These are phyloP conservation scores for Troilus luridus DNA, from an alignment of 2,888 invertebrate genomes.

Conservation along the genomic window DNA sequence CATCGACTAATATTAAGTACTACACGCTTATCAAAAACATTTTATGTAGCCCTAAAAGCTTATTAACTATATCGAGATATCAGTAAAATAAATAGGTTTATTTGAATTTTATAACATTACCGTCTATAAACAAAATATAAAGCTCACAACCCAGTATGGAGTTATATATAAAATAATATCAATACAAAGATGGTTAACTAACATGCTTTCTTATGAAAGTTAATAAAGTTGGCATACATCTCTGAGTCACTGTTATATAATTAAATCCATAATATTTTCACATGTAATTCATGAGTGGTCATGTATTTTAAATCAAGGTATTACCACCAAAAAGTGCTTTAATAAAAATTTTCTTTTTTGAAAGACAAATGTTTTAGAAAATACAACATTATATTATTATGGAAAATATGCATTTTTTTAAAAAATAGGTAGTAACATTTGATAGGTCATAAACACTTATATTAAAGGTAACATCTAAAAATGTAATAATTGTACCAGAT, in stretches of 20 bases:
- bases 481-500: conserved; percentile 35
- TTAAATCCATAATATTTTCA: background rate
- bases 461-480: conserved; percentile 46
- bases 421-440: background rate
- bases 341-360: background rate
- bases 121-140: conserved; percentile 34
- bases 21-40: background rate
- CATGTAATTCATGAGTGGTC: background rate
- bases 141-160: conserved; percentile 42
- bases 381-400: background rate
- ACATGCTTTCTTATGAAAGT: background rate
- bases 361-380: conserved; percentile 14
- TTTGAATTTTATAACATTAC: background rate
- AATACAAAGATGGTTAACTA: conserved; percentile 12
- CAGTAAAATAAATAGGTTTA: conserved; percentile 33
- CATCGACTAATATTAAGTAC: conserved; percentile 38
- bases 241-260: background rate
- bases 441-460: background rate
- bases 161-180: background rate
- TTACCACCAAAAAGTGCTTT: background rate
- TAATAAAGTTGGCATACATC: background rate
- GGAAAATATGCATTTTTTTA: background rate
- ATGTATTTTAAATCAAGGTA: background rate
- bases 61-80: background rate
- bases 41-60: background rate